Conservation (phyloP, 30 jellyfish, hydroid and myxozoan species). For the Aurelia coerulea region DNA sequence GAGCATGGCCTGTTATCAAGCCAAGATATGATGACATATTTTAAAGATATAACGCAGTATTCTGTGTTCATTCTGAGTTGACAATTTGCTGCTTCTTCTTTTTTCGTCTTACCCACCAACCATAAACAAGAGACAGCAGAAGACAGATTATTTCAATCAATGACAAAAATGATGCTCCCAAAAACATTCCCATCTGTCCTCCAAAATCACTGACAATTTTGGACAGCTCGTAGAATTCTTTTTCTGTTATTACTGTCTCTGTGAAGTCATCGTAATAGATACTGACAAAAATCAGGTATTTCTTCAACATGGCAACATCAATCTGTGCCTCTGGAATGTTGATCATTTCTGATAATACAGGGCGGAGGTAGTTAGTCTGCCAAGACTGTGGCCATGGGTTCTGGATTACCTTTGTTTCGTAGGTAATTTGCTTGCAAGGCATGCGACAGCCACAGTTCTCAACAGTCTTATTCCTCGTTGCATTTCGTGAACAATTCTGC, state of each 20-base stretch:
- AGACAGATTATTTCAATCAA: background rate
- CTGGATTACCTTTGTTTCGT: background rate
- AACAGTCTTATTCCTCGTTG: too few relatives aligned
- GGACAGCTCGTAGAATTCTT: background rate
- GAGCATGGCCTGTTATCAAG: too few relatives aligned
- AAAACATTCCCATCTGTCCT: slow-evolving; percentile 10
- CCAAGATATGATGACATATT: too few relatives aligned
- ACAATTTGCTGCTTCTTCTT: too few relatives aligned
- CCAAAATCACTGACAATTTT: slow-evolving; percentile 3
- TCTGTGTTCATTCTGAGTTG: too few relatives aligned
- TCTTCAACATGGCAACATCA: background rate
- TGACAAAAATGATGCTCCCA: slow-evolving; percentile 11
- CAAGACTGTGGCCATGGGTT: slow-evolving; percentile 22
- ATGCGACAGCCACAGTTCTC: slow-evolving; percentile 4
- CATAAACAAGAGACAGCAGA: background rate
- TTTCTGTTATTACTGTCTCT: background rate
- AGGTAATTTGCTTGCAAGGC: background rate
- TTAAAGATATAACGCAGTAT: too few relatives aligned
- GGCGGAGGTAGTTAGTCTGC: background rate
- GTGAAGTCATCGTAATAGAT: slow-evolving; percentile 15
- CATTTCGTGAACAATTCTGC: background rate
- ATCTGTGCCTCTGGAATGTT: background rate
- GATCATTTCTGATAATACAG: background rate
- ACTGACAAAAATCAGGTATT: background rate
- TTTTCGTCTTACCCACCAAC: too few relatives aligned